phyloP scores from a whole-genome alignment of 1,140 invertebrate genomes.

The Lepidostoma basale region DNA sequence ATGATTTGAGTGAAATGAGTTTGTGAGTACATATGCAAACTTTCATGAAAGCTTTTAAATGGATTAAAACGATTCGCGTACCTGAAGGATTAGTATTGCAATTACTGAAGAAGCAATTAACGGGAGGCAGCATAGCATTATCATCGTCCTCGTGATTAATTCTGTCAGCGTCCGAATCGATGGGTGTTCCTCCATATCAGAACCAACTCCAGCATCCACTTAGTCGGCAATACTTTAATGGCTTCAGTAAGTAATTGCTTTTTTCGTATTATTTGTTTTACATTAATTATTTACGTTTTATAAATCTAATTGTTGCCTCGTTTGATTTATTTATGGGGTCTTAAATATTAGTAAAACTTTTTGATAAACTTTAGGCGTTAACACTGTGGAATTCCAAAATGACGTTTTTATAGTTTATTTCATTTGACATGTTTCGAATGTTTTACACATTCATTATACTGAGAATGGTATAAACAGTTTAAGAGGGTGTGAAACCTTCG shows the following conservation, averaged over 20 bases:
- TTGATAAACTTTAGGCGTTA: too few relatives aligned
- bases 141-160: slow-evolving; percentile 12
- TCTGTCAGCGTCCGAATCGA: slow-evolving; percentile 21
- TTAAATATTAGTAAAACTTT: too few relatives aligned
- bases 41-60: too few relatives aligned
- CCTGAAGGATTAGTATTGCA: slow-evolving; percentile 3
- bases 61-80: slow-evolving; percentile 7
- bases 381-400: too few relatives aligned
- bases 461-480: too few relatives aligned
- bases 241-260: background rate
- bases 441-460: background rate
- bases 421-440: background rate
- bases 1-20: too few relatives aligned
- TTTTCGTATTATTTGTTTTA: background rate
- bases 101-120: slow-evolving; percentile 34
- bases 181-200: slow-evolving; percentile 28
- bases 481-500: too few relatives aligned
- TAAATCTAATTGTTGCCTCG: too few relatives aligned
- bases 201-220: slow-evolving; percentile 23
- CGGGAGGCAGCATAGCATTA: background rate
- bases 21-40: too few relatives aligned
- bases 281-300: background rate
- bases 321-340: too few relatives aligned
- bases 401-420: background rate
- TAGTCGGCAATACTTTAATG: slow-evolving; percentile 11